Evolutionary conservation across 53 echinoderm and acorn worm genomes (phyloP).

Genomic region (Stichopus horrens): DNA sequence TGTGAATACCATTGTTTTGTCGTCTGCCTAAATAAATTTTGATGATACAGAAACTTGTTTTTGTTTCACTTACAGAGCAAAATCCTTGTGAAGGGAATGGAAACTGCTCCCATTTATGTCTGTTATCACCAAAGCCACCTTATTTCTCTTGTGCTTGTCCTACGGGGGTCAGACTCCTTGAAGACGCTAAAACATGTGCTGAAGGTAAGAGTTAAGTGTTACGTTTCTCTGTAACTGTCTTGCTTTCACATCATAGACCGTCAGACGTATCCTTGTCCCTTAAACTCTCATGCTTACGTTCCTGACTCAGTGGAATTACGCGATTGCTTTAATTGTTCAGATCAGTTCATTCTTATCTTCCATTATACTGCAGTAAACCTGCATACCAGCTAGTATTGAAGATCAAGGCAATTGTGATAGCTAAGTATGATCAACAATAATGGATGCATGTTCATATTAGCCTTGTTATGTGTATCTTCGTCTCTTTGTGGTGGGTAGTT

Average conservation of each 20-base stretch:
- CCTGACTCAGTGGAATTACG: background rate
- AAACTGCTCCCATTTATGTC: conserved; percentile 91
- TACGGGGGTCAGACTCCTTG: conserved; percentile 79
- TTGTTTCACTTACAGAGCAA: conserved; percentile 45
- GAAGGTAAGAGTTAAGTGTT: conserved; percentile 66
- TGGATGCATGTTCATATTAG: too few relatives aligned
- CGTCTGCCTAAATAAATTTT: too few relatives aligned
- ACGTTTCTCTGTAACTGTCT: background rate
- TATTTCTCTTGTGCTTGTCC: conserved; percentile 85
- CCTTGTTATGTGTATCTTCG: too few relatives aligned
- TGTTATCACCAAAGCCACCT: conserved; percentile 67
- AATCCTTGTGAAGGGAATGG: conserved; percentile 87
- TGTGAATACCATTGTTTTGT: too few relatives aligned
- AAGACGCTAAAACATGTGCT: conserved; percentile 74
- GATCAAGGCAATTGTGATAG: too few relatives aligned
- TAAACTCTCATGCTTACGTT: background rate
- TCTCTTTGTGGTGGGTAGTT: too few relatives aligned
- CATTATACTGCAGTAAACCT: too few relatives aligned
- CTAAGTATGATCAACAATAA: too few relatives aligned
- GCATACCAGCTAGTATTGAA: too few relatives aligned
- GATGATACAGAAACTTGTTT: background rate
- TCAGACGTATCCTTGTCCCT: background rate
- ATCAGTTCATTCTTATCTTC: too few relatives aligned
- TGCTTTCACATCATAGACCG: background rate
- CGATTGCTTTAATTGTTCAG: background rate